Base-by-base conservation (phyloP, 2,888 invertebrate species). In the Formica aserva region DNA sequence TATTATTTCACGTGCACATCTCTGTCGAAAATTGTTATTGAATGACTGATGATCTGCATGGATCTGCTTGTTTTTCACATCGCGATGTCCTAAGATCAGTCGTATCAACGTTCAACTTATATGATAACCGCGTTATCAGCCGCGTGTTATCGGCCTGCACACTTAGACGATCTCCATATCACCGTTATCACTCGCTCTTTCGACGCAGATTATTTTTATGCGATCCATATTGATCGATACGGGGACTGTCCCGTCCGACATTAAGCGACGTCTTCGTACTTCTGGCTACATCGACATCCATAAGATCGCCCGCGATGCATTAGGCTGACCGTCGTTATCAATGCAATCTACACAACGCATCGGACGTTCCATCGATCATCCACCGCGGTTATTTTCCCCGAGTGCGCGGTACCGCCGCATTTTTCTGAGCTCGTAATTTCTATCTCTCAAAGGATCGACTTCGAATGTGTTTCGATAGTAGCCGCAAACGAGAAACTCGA, bases 311-410 rank as follows among this genome's bases (percentile, higher is more conserved):
- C 83, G 69, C 84, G 60, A 86, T 83, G 88, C 89, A 89, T 89
- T 89, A 89, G 88, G 38, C 77, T 35, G 82, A 32, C 22, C 80
- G 84, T 86, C 83, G 87, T 89, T 89, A 80, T 80, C 72, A 82
- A 82, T 85, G 85, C 83, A 86, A 89, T 88, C 84, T 83, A 41
- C 88, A 35, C 72, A 66, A 69, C 22, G 66, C 65, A 29, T 77
- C 35, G 78, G 75, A 85, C 85, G 52, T 83, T 80, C 76, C 88
- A 88, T 87, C 87, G 83, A 86, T 86, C 86, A 87, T 89, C 84
- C 66, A 63, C 52, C 80, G 57, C 55, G 57, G n/a, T 77, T 72
- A 55, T 60, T 88, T 81, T 69, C 67, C 29, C 48, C 29, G 15
- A 13, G 41, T n/a, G 62, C 26, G 45, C 38, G 60, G 65, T 63